Evolutionary conservation across 2,797 vertebrate species (phyloP).

Genomic region (Bufotes viridis): DNA sequence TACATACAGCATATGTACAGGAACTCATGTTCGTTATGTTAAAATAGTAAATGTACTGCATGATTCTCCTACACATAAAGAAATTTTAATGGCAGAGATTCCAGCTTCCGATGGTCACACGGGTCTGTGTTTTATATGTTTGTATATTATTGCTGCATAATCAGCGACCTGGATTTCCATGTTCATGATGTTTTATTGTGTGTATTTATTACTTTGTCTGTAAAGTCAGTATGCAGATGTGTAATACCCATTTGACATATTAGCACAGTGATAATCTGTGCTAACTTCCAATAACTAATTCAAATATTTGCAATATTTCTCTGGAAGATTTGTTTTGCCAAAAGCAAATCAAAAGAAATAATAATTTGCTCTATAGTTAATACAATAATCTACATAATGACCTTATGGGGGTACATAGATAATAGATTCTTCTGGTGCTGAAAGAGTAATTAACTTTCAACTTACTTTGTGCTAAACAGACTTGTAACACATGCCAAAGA

Average conservation of each 20-base stretch:
- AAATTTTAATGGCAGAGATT: constrained; percentile 24
- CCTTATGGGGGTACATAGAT: background rate
- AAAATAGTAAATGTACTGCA: constrained; percentile 89
- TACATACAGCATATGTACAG: constrained; percentile 75
- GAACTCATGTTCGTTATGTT: constrained; percentile 78
- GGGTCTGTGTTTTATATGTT: constrained; percentile 73
- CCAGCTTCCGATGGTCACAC: constrained; percentile 66
- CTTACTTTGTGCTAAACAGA: background rate
- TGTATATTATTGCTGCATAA: constrained; percentile 74
- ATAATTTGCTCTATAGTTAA: background rate
- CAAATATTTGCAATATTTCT: background rate
- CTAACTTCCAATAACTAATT: background rate
- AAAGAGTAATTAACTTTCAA: background rate
- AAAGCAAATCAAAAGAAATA: background rate
- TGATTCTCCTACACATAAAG: constrained; percentile 77
- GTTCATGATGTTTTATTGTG: constrained; percentile 72
- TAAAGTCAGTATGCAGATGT: constrained; percentile 62
- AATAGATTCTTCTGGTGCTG: background rate
- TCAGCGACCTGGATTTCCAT: constrained; percentile 68
- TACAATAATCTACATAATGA: background rate
- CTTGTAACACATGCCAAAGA: background rate
- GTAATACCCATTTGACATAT: background rate
- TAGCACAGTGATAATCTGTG: background rate
- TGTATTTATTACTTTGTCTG: constrained; percentile 72
- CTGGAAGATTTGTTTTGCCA: background rate